These are phyloP conservation scores for Drosophila differens DNA, from an alignment of 2,888 invertebrate species.

Conservation along the genomic window DNA sequence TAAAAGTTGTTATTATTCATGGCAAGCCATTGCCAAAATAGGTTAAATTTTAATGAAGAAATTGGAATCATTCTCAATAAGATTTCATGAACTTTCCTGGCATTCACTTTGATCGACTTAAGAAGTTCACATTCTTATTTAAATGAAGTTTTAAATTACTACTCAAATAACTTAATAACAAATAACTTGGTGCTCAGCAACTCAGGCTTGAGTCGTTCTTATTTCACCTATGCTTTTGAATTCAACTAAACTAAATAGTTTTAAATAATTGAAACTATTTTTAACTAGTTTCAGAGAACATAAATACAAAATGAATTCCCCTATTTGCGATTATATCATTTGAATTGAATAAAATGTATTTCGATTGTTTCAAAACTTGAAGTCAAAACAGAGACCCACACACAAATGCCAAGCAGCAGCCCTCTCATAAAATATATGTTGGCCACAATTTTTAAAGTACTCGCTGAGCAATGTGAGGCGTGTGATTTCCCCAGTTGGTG, in stretches of 20 bases:
- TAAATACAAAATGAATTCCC: not conserved
- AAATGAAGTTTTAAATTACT: not conserved
- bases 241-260: not conserved
- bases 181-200: not conserved
- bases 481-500: conserved; percentile 72
- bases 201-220: too few species aligned
- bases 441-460: conserved; percentile 26
- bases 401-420: not conserved
- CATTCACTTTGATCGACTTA: not conserved
- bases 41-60: not conserved
- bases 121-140: not conserved
- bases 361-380: not conserved
- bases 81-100: not conserved
- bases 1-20: not conserved
- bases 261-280: not conserved
- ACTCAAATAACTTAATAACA: not conserved
- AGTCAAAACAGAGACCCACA: not conserved
- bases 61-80: not conserved
- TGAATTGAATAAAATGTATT: conserved; percentile 10
- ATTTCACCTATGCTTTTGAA: too few species aligned
- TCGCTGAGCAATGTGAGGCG: conserved; percentile 34
- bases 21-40: not conserved
- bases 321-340: not conserved
- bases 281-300: not conserved
- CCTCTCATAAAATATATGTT: not conserved